A percentile compares a stretch with the other conserved stretches of the same genome.
Evolutionary conservation across 2,888 invertebrate species (phyloP).

Genomic region (Ganaspis brasiliensis): DNA sequence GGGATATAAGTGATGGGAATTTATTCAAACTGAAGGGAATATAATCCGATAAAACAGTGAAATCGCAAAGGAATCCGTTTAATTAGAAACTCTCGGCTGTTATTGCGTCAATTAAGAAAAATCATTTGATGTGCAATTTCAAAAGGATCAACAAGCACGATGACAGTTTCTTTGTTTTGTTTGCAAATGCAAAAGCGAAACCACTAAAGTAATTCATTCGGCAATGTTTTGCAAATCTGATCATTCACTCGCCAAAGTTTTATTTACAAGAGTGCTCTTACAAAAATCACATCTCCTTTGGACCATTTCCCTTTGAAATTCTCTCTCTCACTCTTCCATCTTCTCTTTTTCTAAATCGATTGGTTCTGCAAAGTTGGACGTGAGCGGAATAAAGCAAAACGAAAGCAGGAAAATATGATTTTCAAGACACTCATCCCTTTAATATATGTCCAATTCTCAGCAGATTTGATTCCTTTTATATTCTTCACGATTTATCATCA

Average conservation of each 20-base stretch:
- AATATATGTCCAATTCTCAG: not conserved
- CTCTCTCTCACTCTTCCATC: constrained; percentile 5
- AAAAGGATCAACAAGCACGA: not conserved
- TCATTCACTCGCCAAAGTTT: constrained; percentile 22
- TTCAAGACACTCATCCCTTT: not conserved
- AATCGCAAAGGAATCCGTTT: too few relatives aligned
- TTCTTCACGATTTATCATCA: not conserved
- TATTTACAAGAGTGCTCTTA: constrained; percentile 35
- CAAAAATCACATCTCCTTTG: constrained; percentile 37
- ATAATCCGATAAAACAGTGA: too few relatives aligned
- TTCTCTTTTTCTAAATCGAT: constrained; percentile 20
- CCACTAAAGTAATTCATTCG: not conserved
- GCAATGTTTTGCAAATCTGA: constrained; percentile 12
- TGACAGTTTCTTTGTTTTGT: not conserved
- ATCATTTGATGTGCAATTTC: not conserved
- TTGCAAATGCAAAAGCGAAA: not conserved
- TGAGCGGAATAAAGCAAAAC: constrained; percentile 25
- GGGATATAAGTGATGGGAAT: too few relatives aligned
- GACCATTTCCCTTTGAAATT: constrained; percentile 35
- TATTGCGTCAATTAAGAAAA: not conserved
- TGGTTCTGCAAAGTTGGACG: constrained; percentile 4
- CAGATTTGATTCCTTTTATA: not conserved
- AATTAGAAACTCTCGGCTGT: too few relatives aligned
- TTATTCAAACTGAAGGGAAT: too few relatives aligned
- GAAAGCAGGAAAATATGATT: constrained; percentile 40